phyloP scores from a whole-genome alignment of 2,797 vertebrate species.

The Sibirionetta formosa region DNA sequence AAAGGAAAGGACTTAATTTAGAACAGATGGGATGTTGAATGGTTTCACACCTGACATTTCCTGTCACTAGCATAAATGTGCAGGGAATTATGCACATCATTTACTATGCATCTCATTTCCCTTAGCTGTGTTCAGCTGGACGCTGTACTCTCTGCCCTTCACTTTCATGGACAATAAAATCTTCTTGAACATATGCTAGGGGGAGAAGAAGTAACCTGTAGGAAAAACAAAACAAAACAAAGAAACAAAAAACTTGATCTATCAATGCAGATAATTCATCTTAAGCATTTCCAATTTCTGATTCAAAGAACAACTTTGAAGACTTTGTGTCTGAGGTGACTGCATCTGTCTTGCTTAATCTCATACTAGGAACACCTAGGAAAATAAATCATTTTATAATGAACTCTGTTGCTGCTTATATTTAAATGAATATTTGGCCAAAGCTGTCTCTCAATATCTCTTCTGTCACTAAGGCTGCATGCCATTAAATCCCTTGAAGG shows the following conservation, averaged over 20 bases:
- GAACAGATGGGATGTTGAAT: conserved; percentile 12
- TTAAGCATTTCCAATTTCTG: not conserved
- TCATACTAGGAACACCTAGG: not conserved
- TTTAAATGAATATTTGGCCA: not conserved
- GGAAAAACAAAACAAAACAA: not conserved
- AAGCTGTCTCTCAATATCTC: not conserved
- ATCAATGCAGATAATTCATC: not conserved
- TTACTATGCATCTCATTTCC: not conserved
- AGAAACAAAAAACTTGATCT: not conserved
- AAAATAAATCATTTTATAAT: conserved; percentile 7
- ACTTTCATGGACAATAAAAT: not conserved
- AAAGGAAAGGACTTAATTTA: not conserved
- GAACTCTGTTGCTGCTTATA: not conserved
- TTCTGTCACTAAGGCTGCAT: not conserved
- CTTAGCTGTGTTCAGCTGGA: not conserved
- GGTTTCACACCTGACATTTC: conserved; percentile 6
- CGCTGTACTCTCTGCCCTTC: not conserved
- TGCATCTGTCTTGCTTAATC: not conserved
- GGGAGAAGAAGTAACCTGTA: not conserved
- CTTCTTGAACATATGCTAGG: not conserved
- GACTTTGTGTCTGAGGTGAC: not conserved
- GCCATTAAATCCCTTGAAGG: not conserved
- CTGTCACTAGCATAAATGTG: not conserved
- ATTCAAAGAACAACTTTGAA: not conserved
- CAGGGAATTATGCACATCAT: not conserved